phyloP scores from a whole-genome alignment of 1,140 invertebrate genomes.

The Listronotus bonariensis region DNA sequence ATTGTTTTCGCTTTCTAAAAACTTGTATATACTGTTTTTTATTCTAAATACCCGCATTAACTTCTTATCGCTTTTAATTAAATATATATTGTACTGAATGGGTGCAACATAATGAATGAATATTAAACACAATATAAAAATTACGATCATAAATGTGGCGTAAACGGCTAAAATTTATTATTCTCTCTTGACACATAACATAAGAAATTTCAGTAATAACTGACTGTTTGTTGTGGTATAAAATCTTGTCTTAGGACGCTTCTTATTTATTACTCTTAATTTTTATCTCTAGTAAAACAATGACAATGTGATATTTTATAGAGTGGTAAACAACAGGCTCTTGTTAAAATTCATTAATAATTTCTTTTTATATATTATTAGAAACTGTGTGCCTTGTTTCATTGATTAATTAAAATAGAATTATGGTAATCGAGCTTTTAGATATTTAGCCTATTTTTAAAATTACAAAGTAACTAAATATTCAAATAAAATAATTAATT shows the following conservation, averaged over 20 bases:
- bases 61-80: too few relatives aligned
- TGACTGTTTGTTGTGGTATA: slow-evolving; percentile 26
- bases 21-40: too few relatives aligned
- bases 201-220: slow-evolving; percentile 32
- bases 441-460: too few relatives aligned
- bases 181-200: slow-evolving; percentile 19
- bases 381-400: too few relatives aligned
- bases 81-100: too few relatives aligned
- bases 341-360: slow-evolving; percentile 20
- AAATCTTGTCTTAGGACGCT: slow-evolving; percentile 23
- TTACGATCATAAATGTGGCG: slow-evolving; percentile 19
- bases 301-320: slow-evolving; percentile 19
- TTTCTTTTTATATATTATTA: too few relatives aligned
- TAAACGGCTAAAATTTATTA: slow-evolving; percentile 24
- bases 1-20: too few relatives aligned
- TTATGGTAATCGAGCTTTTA: too few relatives aligned
- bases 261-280: slow-evolving; percentile 24
- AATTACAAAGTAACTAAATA: too few relatives aligned
- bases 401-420: too few relatives aligned
- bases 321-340: slow-evolving; percentile 2
- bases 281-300: slow-evolving; percentile 31
- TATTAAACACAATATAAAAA: slow-evolving; percentile 24
- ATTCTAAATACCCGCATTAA: too few relatives aligned
- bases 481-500: too few relatives aligned
- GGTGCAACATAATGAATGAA: slow-evolving; percentile 15